These are phyloP conservation scores for Hylomyscus alleni DNA, from an alignment of 2,797 vertebrate genomes.

Conservation along the genomic window DNA sequence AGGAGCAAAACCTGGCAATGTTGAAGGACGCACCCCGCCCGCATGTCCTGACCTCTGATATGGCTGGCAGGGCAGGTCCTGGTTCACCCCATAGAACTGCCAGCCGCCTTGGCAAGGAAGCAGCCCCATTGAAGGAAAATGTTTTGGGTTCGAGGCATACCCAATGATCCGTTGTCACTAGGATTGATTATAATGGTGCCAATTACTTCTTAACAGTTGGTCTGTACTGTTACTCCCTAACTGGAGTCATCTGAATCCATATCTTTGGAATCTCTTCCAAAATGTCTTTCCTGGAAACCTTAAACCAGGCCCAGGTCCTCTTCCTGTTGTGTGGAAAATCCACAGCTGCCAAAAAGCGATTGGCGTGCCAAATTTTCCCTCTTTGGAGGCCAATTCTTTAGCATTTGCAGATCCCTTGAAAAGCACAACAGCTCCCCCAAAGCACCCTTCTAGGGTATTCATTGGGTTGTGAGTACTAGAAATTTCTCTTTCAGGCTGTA, in stretches of 20 bases:
- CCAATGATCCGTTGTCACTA: background rate
- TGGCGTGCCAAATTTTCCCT: slow-evolving; percentile 98
- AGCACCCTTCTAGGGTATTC: slow-evolving; percentile 96
- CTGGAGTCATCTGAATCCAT: slow-evolving; percentile 90
- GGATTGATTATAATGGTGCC: background rate
- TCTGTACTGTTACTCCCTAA: background rate
- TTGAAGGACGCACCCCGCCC: too few relatives aligned
- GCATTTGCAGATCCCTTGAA: slow-evolving; percentile 96
- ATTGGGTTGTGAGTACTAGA: slow-evolving; percentile 96
- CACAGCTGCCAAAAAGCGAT: slow-evolving; percentile 95
- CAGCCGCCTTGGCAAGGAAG: background rate
- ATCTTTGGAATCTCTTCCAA: slow-evolving; percentile 96
- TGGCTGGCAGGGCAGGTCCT: background rate
- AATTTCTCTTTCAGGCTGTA: slow-evolving; percentile 96
- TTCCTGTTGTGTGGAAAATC: slow-evolving; percentile 92
- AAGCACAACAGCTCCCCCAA: slow-evolving; percentile 95
- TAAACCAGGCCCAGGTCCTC: slow-evolving; percentile 97
- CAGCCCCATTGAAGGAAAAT: too few relatives aligned
- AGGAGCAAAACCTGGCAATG: background rate
- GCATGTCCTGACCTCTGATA: background rate
- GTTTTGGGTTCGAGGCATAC: background rate
- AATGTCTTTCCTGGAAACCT: slow-evolving; percentile 98
- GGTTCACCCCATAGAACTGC: background rate
- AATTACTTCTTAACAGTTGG: background rate
- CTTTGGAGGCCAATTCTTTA: slow-evolving; percentile 96